Evolutionary conservation across 2,888 invertebrate species (phyloP), one percentile per base, ranked within the genome.

Genomic region (Spodoptera exigua): DNA sequence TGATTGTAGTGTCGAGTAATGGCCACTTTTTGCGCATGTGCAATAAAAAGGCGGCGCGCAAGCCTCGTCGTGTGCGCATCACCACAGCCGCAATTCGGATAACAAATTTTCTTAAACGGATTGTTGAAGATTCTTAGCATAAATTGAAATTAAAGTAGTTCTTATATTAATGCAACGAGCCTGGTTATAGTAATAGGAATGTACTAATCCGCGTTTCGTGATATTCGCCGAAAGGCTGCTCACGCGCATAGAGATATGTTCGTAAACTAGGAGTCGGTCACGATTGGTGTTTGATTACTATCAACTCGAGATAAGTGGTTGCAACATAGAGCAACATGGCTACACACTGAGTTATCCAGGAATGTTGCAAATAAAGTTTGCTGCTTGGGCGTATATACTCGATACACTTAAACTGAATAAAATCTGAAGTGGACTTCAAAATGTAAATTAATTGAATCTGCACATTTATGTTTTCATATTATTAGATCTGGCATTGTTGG

Each of bases 31-130:
- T 89, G 85, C 81, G 79, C 74, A 65, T 79, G 83, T 77, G 88
- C 83, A 81, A 83, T 80, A 88, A 91, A 90, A 85, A 88, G 88
- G 89, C 86, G 89, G 88, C 82, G 73, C 76, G 71, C 5, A 27
- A 0, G 81, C 51, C 37, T 17, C 51, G 37, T 35, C 80, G 78
- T 74, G 65, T 65, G 69, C 67, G 72, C 61, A 62, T 70, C 49
- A 61, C 57, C 55, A 41, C 44, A 14, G 63, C 57, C 55, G 39
- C 44, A 14, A 44, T 58, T 51, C 54, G 53, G 53, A 18, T 51
- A 49, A 37, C 40, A 40, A 36, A 58, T 68, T 51, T 59, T 41
- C 36, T 54, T 52, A 51, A 55, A 53, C n/a, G 48, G 40, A 62
- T 73, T 66, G 59, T 34, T n/a, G 13, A 13, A 32, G 11, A 18